Conservation (phyloP, 2,797 vertebrate species). For the Chloroceryle amazona region DNA sequence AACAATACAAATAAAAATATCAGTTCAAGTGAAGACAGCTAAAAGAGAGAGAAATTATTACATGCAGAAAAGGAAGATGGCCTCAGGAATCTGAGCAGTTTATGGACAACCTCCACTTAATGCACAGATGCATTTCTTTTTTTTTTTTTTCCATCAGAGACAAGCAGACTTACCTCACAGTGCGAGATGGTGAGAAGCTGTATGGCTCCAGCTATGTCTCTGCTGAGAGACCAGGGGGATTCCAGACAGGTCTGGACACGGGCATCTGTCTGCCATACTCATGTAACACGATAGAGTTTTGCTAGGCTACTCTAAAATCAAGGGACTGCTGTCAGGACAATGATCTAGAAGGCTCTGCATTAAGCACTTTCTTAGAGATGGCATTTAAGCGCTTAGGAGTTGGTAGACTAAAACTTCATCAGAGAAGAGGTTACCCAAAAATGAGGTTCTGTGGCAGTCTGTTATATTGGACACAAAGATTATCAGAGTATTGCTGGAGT, state of each 20-base stretch:
- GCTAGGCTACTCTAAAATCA: not conserved
- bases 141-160: not conserved
- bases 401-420: not conserved
- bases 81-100: not conserved
- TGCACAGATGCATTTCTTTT: not conserved
- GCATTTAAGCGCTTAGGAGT: rapidly evolving
- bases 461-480: not conserved
- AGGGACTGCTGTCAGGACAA: not conserved
- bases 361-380: not conserved
- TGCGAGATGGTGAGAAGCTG: not conserved
- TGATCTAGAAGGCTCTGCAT: not conserved
- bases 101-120: not conserved
- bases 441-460: not conserved
- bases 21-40: not conserved
- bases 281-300: not conserved
- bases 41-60: not conserved
- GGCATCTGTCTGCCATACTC: not conserved
- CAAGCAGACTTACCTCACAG: not conserved
- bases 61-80: not conserved
- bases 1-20: not conserved
- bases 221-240: not conserved
- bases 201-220: not conserved
- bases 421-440: not conserved
- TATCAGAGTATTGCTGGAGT: not conserved
- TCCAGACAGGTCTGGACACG: constrained; percentile 5